Base-by-base conservation (phyloP, 2,797 vertebrate species). In the Spheniscus humboldti region DNA sequence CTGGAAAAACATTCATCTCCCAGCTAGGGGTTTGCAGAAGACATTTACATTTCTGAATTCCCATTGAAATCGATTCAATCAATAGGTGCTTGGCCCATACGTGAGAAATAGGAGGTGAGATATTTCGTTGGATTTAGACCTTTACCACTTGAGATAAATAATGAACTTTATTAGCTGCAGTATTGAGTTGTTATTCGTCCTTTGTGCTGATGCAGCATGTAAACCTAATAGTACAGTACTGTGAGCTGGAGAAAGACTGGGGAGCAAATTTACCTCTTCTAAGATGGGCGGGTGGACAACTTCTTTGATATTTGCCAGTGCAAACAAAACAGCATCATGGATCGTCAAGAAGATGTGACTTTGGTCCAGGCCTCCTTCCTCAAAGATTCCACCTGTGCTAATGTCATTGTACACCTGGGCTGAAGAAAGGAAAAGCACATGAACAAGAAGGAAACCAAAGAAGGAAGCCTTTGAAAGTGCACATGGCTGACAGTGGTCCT, bases 341-440 rank as follows among this genome's bases (percentile, higher is more conserved):
- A 99, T 98, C 9, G 98, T 98, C 91, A 99, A 94, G 95, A 99
- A 99, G 96, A 99, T 94, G 81, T 99, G 98, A 43, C 84, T 91
- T 56, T n/a, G 96, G 69, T 98, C 95, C 66, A 99, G 97, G 33
- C 98, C 98, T 27, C 98, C 98, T 13, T 99, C 98, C 74, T 99
- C 98, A 91, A 99, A 99, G 50, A 98, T 98, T 43, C 99, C 99
- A 8, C 99, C 99, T 1, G 96, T 96, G 96, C 98, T 98, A 75
- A 99, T 98, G 75, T 99, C 99, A 5, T 99, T 97, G 86, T 98
- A 99, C 77, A 99, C 99, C 98, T 99, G 99, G 91, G 99, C 99
- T 99, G 97, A 56, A 97, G 67, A 85, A 69, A 86, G 83, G 80
- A 68, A 15, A 93, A 56, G 62, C 22, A 35, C 1, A 0, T 96